Evolutionary conservation across 1,140 invertebrate species (phyloP).

Genomic region (Drosophila murphyi): DNA sequence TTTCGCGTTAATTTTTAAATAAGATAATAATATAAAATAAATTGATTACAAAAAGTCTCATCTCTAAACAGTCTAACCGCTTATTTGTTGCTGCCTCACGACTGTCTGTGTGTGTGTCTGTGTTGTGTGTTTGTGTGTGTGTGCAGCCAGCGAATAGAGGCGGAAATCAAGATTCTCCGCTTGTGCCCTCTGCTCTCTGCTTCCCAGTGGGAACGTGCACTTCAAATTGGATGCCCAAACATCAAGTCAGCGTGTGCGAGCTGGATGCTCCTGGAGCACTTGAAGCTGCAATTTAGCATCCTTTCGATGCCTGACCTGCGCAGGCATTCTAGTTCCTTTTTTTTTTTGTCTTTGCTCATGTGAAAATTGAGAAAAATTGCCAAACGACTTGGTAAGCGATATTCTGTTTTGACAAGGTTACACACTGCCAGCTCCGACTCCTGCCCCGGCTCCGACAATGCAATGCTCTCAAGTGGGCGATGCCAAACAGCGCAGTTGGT

Average conservation of each 20-base stretch:
- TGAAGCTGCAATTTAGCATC: slow-evolving; percentile 44
- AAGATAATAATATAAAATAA: too few relatives aligned
- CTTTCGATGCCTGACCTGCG: slow-evolving; percentile 12
- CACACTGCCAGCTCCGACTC: slow-evolving; percentile 8
- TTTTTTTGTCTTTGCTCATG: slow-evolving; percentile 23
- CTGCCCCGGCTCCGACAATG: slow-evolving; percentile 29
- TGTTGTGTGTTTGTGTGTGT: slow-evolving; percentile 4
- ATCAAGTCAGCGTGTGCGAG: slow-evolving; percentile 42
- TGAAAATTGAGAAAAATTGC: slow-evolving; percentile 82
- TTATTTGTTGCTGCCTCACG: slow-evolving; percentile 26
- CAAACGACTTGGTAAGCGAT: slow-evolving; percentile 82
- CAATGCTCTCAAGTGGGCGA: slow-evolving; percentile 24
- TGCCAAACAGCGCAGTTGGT: slow-evolving; percentile 43
- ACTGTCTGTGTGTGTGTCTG: neutral
- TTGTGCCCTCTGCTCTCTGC: too few relatives aligned
- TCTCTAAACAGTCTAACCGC: neutral
- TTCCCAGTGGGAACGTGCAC: slow-evolving; percentile 5
- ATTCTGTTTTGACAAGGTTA: slow-evolving; percentile 68
- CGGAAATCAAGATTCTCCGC: slow-evolving; percentile 34
- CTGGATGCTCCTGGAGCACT: slow-evolving; percentile 18
- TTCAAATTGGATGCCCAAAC: slow-evolving; percentile 75
- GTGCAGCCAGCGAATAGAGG: slow-evolving; percentile 12
- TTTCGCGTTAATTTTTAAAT: too few relatives aligned
- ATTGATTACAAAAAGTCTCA: neutral
- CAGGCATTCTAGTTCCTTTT: slow-evolving; percentile 44